Evolutionary conservation across 1,140 invertebrate species (phyloP).

Genomic region (Diuraphis noxia): DNA sequence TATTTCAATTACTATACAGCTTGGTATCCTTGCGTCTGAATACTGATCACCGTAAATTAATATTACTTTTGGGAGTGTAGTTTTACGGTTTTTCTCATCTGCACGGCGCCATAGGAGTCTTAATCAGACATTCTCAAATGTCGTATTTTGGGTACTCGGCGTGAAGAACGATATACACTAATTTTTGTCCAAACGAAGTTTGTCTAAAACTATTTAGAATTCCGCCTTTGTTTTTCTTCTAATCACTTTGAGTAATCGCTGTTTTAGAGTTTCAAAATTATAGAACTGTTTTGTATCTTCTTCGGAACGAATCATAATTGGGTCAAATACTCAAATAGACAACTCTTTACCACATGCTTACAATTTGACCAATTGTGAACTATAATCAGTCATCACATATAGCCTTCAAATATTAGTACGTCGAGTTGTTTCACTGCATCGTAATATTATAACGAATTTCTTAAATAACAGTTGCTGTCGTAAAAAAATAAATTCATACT

Average conservation of each 20-base stretch:
- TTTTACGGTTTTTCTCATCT: background rate
- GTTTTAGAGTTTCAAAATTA: background rate
- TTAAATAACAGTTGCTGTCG: background rate
- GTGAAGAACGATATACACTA: background rate
- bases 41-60: background rate
- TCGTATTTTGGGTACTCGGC: background rate
- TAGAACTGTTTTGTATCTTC: background rate
- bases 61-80: background rate
- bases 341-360: background rate
- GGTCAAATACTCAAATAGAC: too few relatives aligned
- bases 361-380: background rate
- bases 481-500: background rate
- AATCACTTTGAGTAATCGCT: background rate
- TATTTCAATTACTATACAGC: constrained; percentile 14
- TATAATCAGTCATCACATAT: background rate
- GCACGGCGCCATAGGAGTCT: background rate
- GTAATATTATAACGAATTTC: background rate
- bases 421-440: background rate
- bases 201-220: background rate
- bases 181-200: background rate
- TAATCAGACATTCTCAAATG: background rate
- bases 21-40: background rate
- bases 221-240: background rate
- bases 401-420: background rate
- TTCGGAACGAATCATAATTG: background rate